Conservation (phyloP, 2,888 invertebrate species). For the Metellina segmentata region DNA sequence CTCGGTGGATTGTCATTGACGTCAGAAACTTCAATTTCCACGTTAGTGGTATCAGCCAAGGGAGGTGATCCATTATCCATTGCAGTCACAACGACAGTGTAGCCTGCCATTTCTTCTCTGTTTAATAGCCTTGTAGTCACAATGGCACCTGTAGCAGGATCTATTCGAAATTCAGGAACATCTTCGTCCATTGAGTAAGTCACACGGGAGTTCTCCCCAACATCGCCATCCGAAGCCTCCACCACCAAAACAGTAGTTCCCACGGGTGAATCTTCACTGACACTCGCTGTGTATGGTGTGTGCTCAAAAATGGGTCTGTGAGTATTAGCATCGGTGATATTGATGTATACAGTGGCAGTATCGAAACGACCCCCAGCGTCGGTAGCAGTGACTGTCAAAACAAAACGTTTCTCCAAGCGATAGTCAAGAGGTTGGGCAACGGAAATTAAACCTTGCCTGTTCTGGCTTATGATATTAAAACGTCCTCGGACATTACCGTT, state of each 20-base stretch:
- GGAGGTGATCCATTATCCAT: constrained; percentile 95
- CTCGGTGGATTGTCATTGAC: constrained; percentile 96
- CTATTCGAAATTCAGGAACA: constrained; percentile 88
- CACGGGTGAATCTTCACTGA: constrained; percentile 95
- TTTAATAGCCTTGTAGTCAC: constrained; percentile 92
- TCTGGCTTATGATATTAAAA: constrained; percentile 84
- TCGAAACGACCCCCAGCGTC: constrained; percentile 94
- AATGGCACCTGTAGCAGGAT: constrained; percentile 95
- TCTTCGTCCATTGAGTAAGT: constrained; percentile 82
- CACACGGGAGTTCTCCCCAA: constrained; percentile 92
- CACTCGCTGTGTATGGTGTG: constrained; percentile 92
- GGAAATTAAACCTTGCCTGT: constrained; percentile 85
- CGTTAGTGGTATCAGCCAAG: constrained; percentile 95
- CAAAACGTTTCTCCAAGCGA: constrained; percentile 93
- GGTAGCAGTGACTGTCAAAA: constrained; percentile 89
- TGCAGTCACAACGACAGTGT: constrained; percentile 94
- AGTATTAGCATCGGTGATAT: constrained; percentile 94
- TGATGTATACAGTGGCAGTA: constrained; percentile 93
- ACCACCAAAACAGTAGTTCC: constrained; percentile 96
- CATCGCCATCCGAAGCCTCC: constrained; percentile 95
- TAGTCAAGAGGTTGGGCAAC: constrained; percentile 95
- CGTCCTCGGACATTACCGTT: constrained; percentile 81
- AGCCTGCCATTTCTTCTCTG: constrained; percentile 89
- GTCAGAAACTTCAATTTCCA: constrained; percentile 96
- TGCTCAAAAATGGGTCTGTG: constrained; percentile 95